Evolutionary conservation across 1,140 invertebrate genomes (phyloP).

Genomic region (Drosophila jambulina): DNA sequence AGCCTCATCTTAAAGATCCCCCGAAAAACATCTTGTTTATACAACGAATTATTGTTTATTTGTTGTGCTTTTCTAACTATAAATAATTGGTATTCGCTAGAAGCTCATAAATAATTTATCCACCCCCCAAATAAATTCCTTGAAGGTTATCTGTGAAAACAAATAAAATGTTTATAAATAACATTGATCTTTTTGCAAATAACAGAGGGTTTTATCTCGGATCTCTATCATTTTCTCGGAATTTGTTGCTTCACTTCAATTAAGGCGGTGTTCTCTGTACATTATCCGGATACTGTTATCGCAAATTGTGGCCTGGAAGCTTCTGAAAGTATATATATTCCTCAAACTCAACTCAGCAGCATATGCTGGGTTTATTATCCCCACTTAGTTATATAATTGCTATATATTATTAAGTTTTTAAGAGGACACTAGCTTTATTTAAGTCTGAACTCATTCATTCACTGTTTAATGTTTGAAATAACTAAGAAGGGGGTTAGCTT

Average conservation of each 20-base stretch:
- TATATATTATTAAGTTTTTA: background rate
- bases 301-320: background rate
- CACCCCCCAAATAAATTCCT: constrained; percentile 2
- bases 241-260: constrained; percentile 4
- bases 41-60: background rate
- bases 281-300: constrained; percentile 4
- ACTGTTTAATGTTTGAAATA: background rate
- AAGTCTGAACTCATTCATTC: background rate
- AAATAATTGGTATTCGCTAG: background rate
- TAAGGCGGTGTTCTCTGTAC: background rate
- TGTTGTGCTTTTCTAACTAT: background rate
- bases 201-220: constrained; percentile 2
- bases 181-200: background rate
- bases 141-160: constrained; percentile 13
- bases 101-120: background rate
- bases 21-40: background rate
- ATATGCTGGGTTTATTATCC: background rate
- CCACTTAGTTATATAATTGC: background rate
- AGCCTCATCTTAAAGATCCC: background rate
- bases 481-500: background rate
- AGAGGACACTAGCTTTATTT: background rate
- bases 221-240: constrained; percentile 5
- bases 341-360: background rate
- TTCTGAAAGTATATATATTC: background rate
- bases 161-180: constrained; percentile 22